A percentile compares a stretch with the other conserved stretches of the same genome.
Conservation (phyloP, 2,888 invertebrate genomes). For the Pristionchus exspectatus region DNA sequence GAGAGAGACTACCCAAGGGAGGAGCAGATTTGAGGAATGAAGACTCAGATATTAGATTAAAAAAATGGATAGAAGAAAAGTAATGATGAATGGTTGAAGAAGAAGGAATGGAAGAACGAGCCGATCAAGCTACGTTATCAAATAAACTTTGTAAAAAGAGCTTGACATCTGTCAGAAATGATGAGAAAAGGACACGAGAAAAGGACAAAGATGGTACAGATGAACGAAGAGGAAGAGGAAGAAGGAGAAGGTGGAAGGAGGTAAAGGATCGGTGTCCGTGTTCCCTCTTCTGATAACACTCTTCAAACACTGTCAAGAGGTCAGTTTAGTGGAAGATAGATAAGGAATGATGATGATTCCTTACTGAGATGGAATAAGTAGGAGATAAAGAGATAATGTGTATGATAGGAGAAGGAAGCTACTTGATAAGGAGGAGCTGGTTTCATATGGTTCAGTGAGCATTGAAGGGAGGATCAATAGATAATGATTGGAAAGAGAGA, state of each 20-base stretch:
- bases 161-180: slow-evolving; percentile 39
- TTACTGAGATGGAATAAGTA: background rate
- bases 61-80: background rate
- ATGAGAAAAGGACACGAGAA: background rate
- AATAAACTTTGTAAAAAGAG: slow-evolving; percentile 17
- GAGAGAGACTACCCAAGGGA: background rate
- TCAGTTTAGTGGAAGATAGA: background rate
- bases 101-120: background rate
- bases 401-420: slow-evolving; percentile 42
- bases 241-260: background rate
- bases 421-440: slow-evolving; percentile 44
- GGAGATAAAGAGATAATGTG: background rate
- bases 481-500: background rate
- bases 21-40: background rate
- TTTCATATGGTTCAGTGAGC: slow-evolving; percentile 38
- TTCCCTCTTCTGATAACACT: slow-evolving; percentile 14
- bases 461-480: slow-evolving; percentile 18
- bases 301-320: slow-evolving; percentile 4
- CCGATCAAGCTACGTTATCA: background rate
- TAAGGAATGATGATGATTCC: background rate
- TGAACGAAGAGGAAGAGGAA: background rate
- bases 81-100: background rate
- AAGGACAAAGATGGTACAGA: slow-evolving; percentile 16
- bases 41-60: background rate
- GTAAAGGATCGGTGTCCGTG: background rate